Base-by-base conservation (phyloP, 2,888 invertebrate genomes). In the Trissolcus brochymenae region DNA sequence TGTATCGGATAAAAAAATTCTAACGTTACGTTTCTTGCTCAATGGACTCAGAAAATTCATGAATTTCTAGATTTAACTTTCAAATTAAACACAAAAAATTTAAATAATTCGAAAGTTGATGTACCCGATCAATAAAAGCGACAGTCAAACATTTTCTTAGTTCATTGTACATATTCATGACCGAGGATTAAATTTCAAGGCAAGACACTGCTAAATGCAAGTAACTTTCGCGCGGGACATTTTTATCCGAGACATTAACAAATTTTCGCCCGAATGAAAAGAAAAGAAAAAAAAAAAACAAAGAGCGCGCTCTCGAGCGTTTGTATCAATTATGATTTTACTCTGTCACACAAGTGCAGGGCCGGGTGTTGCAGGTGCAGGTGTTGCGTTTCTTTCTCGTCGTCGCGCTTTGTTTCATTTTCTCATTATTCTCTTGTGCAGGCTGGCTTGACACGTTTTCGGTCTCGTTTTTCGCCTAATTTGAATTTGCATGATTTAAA, bases 271-370 rank as follows among this genome's bases (percentile, higher is more conserved):
- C 43, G 43, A 66, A 56, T 21, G 29, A 25, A 55, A 49, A 6
- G 6, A 35, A 35, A 35, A 35, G 9, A 35, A 35, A 35, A 35
- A 9, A 35, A 35, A 35, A 35, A 0, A 35, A 4, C 1, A 35
- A 35, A 35, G 35, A 35, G 9, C 11, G 0, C 7, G 35, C 35
- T 35, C 35, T 35, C 17, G 0, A 46, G 35, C 25, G 29, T 57
- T 35, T 50, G 35, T 57, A 56, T 62, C 50, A 68, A 57, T 75
- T 75, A 53, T 60, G 41, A 61, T 66, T 70, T 76, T 76, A 76
- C 76, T 76, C 49, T 14, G 66, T 14, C 13, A 53, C 57, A 53
- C 66, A 76, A 67, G 57, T 35, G 46, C 59, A 68, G 59, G 62
- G 35, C 14, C 53, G 51, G 53, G 56, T 19, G 11, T 67, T 25